Base-by-base conservation (phyloP, 2,113 vertebrate species). In the Mola mola region DNA sequence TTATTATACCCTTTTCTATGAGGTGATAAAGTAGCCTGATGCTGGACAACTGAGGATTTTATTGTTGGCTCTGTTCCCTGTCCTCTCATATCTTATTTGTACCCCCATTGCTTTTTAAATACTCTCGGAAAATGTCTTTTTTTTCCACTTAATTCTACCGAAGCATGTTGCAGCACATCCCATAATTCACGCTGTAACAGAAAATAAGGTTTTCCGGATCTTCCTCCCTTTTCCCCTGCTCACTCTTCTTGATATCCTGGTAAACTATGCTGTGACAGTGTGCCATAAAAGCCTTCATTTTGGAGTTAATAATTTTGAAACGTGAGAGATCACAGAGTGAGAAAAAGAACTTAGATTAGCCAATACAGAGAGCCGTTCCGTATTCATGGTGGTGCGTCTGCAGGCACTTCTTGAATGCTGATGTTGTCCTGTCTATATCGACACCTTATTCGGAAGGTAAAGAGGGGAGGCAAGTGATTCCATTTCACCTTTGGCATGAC, bases 311-410 rank as follows among this genome's bases (percentile, higher is more conserved):
- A 64, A 70, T 84, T 29, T 58, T 19, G 19, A 66, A 67, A 61
- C 10, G 31, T 24, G 48, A 43, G 46, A 38, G 69, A 68, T 57
- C 24, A 36, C 9, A 3, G 47, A 62, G 21, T 15, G 52, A 68
- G 62, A 87, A 82, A 64, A 79, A 57, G 49, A 63, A 33, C 71
- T 68, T 59, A 65, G 34, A 65, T 82, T 78, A 85, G 78, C 62
- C 53, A 58, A 63, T 50, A 38, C 38, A 46, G 29, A 65, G 42
- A 74, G 49, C 1, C 56, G 2, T 68, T 86, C 72, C 64, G 83
- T 83, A 87, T 88, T 88, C 86, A 81, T 50, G 33, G 68, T 75
- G 47, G 43, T 9, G 77, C 44, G 68, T 73, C 70, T 66, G 41
- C 1, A 26, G 59, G 75, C 24, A 2, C 64, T 3, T 21, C 64